Conservation (phyloP, 2,797 vertebrate genomes). For the Parambassis ranga region DNA sequence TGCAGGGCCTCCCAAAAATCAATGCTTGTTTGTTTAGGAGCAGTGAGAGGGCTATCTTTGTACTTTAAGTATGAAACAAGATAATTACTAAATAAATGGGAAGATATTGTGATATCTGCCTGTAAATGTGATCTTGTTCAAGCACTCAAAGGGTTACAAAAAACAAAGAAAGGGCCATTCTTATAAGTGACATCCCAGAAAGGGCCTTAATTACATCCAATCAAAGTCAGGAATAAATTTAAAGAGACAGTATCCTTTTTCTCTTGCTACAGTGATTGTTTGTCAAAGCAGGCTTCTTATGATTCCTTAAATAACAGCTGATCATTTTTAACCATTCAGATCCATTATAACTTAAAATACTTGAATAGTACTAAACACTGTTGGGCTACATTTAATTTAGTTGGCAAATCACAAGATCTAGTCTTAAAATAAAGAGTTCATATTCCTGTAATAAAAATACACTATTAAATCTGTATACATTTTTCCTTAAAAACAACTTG, state of each 20-base stretch:
- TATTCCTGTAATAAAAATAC: slow-evolving; percentile 84
- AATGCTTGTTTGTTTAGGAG: slow-evolving; percentile 10
- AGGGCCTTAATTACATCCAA: slow-evolving; percentile 63
- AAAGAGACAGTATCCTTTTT: slow-evolving; percentile 90
- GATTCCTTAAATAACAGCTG: slow-evolving; percentile 31
- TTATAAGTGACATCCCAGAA: slow-evolving; percentile 77
- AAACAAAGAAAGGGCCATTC: slow-evolving; percentile 78
- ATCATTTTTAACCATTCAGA: slow-evolving; percentile 33
- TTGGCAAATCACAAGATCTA: slow-evolving; percentile 63
- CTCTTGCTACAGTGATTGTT: slow-evolving; percentile 69
- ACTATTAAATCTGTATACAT: slow-evolving; percentile 79
- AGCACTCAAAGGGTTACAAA: slow-evolving; percentile 88
- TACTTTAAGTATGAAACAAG: slow-evolving; percentile 4
- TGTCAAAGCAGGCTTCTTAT: slow-evolving; percentile 43
- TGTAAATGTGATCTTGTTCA: slow-evolving; percentile 57
- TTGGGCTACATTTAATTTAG: slow-evolving; percentile 57
- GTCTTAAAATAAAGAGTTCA: slow-evolving; percentile 74
- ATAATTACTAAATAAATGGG: neutral
- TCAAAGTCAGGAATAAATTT: slow-evolving; percentile 78
- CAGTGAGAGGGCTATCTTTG: slow-evolving; percentile 17
- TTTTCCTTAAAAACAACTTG: slow-evolving; percentile 72
- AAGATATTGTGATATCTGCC: slow-evolving; percentile 17
- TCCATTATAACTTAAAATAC: slow-evolving; percentile 53
- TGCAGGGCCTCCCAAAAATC: slow-evolving; percentile 1
- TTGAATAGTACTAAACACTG: slow-evolving; percentile 57